Conservation (phyloP, 2,888 invertebrate species). For the Lepidochitona cinerea region DNA sequence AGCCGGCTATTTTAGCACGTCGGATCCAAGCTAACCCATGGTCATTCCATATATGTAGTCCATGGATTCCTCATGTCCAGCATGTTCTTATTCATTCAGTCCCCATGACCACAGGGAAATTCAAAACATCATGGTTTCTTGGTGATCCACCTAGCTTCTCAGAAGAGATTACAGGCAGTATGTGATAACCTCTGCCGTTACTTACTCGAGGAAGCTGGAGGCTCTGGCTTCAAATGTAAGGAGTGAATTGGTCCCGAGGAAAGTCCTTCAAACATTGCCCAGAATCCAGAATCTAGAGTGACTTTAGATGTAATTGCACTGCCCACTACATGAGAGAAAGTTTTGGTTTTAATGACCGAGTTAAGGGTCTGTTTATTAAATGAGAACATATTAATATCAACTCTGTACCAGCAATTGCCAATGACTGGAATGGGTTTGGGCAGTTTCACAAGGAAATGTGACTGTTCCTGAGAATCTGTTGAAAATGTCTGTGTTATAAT, state of each 20-base stretch:
- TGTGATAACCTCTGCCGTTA: too few species aligned
- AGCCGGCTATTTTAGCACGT: too few species aligned
- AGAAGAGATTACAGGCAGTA: too few species aligned
- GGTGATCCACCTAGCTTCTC: too few species aligned
- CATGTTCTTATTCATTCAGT: too few species aligned
- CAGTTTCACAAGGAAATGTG: not conserved
- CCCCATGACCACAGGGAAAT: too few species aligned
- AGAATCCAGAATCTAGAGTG: not conserved
- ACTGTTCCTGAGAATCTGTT: not conserved
- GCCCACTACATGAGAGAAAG: not conserved
- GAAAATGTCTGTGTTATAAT: not conserved
- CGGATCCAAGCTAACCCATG: too few species aligned
- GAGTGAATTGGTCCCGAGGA: not conserved
- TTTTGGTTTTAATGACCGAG: too few species aligned
- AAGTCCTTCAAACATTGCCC: not conserved
- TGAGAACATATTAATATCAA: not conserved
- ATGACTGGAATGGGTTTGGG: not conserved
- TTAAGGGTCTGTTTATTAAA: not conserved
- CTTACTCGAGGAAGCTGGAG: not conserved
- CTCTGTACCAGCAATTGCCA: not conserved
- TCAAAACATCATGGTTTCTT: too few species aligned
- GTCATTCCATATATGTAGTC: too few species aligned
- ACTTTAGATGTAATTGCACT: not conserved
- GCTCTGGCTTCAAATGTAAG: not conserved
- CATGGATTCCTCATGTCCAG: too few species aligned